Conservation (phyloP, 2,797 vertebrate genomes). For the Chromobotia macracanthus region DNA sequence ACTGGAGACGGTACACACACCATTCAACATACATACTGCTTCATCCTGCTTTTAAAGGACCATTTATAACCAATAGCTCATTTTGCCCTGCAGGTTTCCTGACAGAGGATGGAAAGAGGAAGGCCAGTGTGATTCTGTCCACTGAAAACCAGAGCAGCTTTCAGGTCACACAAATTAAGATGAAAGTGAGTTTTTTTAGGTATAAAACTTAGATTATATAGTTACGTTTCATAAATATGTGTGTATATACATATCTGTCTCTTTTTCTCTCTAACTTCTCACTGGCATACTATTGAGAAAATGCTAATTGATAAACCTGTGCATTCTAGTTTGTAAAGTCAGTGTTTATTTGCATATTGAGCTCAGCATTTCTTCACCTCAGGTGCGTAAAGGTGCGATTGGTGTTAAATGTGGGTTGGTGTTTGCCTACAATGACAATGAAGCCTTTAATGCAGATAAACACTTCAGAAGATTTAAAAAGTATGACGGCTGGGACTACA, state of each 20-base stretch:
- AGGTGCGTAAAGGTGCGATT: constrained; percentile 94
- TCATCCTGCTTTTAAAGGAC: background rate
- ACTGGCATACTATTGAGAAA: too few relatives aligned
- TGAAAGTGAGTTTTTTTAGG: constrained; percentile 81
- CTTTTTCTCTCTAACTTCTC: background rate
- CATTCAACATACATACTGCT: background rate
- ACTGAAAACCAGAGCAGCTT: constrained; percentile 89
- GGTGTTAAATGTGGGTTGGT: constrained; percentile 95
- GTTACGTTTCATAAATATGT: background rate
- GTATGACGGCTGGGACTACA: constrained; percentile 87
- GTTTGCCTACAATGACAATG: constrained; percentile 87
- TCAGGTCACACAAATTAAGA: constrained; percentile 94
- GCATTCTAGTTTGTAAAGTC: background rate
- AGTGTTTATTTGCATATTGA: background rate
- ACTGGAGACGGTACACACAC: constrained; percentile 86
- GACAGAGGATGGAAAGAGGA: constrained; percentile 90
- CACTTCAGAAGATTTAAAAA: constrained; percentile 92
- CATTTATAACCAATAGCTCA: background rate
- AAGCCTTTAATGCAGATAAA: constrained; percentile 89
- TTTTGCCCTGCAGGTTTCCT: constrained; percentile 85
- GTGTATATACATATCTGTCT: background rate
- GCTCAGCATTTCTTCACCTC: constrained; percentile 25
- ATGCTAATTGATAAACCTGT: too few relatives aligned
- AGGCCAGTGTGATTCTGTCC: constrained; percentile 92
- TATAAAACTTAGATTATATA: background rate